Conservation (phyloP, 2,113 vertebrate genomes). For the Sorex fumeus region DNA sequence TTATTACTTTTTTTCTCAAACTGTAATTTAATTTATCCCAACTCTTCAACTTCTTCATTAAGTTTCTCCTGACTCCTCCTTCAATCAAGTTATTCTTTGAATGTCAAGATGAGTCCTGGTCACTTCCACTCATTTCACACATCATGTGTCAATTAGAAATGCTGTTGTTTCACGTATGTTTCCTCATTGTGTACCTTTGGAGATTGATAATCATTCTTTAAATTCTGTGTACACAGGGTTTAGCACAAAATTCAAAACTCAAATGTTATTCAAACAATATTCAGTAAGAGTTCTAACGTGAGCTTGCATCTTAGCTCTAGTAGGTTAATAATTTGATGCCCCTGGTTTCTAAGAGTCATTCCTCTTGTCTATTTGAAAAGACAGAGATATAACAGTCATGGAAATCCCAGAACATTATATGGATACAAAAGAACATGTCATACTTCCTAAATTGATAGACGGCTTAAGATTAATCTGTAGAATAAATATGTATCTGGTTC, state of each 20-base stretch:
- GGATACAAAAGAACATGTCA: neutral
- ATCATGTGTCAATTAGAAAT: neutral
- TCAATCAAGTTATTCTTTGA: neutral
- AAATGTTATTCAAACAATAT: neutral
- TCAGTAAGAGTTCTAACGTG: neutral
- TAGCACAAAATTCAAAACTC: neutral
- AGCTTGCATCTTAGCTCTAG: neutral
- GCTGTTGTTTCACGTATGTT: neutral
- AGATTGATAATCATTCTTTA: neutral
- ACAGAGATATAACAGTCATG: neutral
- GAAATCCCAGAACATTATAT: neutral
- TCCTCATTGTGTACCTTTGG: neutral
- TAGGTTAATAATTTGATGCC: neutral
- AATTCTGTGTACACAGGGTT: neutral
- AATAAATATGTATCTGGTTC: neutral
- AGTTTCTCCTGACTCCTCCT: neutral
- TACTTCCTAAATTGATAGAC: neutral
- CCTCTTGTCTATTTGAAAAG: neutral
- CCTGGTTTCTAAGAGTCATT: constrained; percentile 22
- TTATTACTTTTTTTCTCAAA: neutral
- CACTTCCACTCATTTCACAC: neutral
- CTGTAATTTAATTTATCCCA: neutral
- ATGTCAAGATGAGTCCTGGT: neutral
- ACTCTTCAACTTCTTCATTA: neutral
- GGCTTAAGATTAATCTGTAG: neutral